These are phyloP conservation scores for Caenorhabditis briggsae DNA, from an alignment of 1,140 invertebrate genomes.

Conservation along the genomic window DNA sequence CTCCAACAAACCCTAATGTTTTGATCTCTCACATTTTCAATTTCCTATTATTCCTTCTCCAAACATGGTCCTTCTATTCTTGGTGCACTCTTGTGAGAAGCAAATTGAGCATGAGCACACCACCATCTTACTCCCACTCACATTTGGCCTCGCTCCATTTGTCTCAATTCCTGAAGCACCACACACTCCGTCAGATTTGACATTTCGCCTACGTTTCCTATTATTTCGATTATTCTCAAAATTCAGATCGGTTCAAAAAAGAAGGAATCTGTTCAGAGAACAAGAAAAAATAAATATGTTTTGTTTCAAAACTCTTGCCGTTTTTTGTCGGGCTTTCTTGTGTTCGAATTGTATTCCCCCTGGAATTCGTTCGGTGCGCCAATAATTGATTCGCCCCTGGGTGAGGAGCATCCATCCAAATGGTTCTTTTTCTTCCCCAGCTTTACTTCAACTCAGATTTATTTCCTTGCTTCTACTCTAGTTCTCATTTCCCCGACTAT, in stretches of 20 bases:
- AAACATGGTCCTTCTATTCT: neutral
- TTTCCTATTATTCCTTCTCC: constrained; percentile 21
- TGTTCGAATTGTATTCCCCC: constrained; percentile 14
- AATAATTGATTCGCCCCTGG: constrained; percentile 54
- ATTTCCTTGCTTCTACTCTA: neutral
- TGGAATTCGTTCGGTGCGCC: constrained; percentile 31
- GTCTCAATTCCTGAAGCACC: constrained; percentile 31
- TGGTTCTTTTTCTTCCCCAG: constrained; percentile 20
- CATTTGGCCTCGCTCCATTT: constrained; percentile 43
- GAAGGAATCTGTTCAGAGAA: neutral
- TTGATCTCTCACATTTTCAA: neutral
- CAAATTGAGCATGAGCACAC: constrained; percentile 52
- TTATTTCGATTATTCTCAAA: neutral
- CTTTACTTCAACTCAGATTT: constrained; percentile 4
- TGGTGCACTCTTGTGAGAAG: constrained; percentile 12
- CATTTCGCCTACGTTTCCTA: neutral
- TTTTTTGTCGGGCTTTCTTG: neutral
- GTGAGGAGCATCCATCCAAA: constrained; percentile 6
- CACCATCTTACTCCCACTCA: neutral
- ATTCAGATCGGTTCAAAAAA: neutral
- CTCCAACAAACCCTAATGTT: neutral
- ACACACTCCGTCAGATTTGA: neutral
- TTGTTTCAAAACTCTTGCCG: constrained; percentile 11
- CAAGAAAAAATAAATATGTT: neutral
- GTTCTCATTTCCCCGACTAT: neutral